phyloP scores from a whole-genome alignment of 2,797 vertebrate genomes.

The Schizopygopsis pylzovi region DNA sequence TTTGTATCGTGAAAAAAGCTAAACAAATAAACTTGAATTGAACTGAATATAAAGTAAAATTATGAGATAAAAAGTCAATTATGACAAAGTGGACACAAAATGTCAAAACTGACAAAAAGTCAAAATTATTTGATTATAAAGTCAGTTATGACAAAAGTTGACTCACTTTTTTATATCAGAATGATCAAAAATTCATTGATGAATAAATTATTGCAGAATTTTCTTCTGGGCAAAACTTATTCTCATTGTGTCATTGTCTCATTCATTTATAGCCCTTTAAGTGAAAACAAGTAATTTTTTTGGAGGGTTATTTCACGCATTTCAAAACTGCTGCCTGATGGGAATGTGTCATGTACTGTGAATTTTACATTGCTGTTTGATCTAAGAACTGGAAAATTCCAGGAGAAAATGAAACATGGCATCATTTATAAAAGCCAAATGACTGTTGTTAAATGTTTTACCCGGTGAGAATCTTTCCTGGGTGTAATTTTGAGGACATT shows the following conservation, averaged over 20 bases:
- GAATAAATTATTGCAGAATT: background rate
- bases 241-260: background rate
- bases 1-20: too few species aligned
- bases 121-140: too few species aligned
- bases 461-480: background rate
- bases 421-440: constrained; percentile 27
- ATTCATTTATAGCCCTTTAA: background rate
- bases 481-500: constrained; percentile 1
- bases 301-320: constrained; percentile 30
- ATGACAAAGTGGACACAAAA: too few species aligned
- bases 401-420: constrained; percentile 19
- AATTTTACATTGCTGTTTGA: constrained; percentile 6
- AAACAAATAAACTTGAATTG: too few species aligned
- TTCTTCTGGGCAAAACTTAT: background rate
- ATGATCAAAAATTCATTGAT: too few species aligned
- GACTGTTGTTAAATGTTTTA: constrained; percentile 29
- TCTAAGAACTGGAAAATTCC: background rate
- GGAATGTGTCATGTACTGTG: background rate
- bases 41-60: too few species aligned
- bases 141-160: too few species aligned
- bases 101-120: too few species aligned
- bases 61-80: too few species aligned
- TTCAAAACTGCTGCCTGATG: constrained; percentile 2
- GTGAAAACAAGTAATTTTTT: background rate
- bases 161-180: too few species aligned